Evolutionary conservation across 2,113 vertebrate species (phyloP), one percentile per base, ranked within the genome.

Genomic region (Gambusia affinis): DNA sequence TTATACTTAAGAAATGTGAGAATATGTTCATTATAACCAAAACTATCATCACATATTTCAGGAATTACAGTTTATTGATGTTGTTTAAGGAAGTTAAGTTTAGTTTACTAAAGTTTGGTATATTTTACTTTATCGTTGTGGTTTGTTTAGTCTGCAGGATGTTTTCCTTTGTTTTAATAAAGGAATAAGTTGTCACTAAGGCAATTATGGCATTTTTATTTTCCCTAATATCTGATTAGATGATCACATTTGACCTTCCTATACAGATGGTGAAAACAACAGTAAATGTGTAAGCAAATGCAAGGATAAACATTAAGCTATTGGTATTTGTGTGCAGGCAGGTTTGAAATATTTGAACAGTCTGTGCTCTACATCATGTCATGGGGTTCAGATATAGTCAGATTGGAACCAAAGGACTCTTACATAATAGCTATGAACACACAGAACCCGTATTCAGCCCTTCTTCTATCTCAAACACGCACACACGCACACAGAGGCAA

Each of bases 321-420:
- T 12, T 22, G 14, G 64, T 22, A 15, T 71, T 27, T 62, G 8
- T 64, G 39, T 54, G 42, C 72, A 66, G 39, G 1, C 17, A 19
- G 24, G 27, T 64, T 44, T 60, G 27, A 22, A 37, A 29, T 42
- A 33, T 60, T 30, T 75, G 79, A 31, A 85, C 86, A 84, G 28
- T 11, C 29, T 78, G 85, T 76, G 12, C 85, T 81, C 10, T 10
- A 64, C 67, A 67, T 51, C 77, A 63, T 71, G 79, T 86, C 87
- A 88, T 80, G 76, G 11, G 83, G 76, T 86, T 89, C 64, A 81
- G 44, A 80, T 85, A 72, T 17, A 70, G 75, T 66, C 60, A 44
- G 64, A 79, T 63, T 83, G 61, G 67, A 67, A 73, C 76, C 68
- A 71, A 24, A 71, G 62, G 42, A 63, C 66, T 75, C 51, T 92